Evolutionary conservation across 2,888 invertebrate species (phyloP), one percentile per base, ranked within the genome.

Genomic region (Corbicula japonica): DNA sequence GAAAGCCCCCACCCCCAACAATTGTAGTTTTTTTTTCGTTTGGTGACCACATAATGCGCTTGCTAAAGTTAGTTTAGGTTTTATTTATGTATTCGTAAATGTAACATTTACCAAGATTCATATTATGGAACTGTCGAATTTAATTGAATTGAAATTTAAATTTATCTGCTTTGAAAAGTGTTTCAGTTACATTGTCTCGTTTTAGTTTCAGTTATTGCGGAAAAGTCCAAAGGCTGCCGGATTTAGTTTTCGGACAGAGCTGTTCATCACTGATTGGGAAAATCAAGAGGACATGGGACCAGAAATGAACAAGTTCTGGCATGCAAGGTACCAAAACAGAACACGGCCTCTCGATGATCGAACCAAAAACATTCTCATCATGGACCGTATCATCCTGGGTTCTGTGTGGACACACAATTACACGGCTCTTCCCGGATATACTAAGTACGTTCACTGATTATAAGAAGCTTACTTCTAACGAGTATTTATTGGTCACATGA

Each of bases 351-450:
- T 72, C 26, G 63, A 50, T 2, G 72, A 72, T 52, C 62, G 72
- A 23, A 54, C 54, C 1, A 72, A 72, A 35, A 72, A 32, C 10
- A 54, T 72, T 1, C 21, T 72, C 0, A 46, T 54, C 5, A 63
- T 46, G 41, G 56, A 72, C 28, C 38, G 72, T 2, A 44, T 72
- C 41, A 61, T 72, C 18, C 46, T 72, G 8, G 62, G 63, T 1
- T 72, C 72, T 32, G 72, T 72, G 4, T 72, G 72, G 72, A 72
- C 72, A 5, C 72, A 72, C 44, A 72, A 72, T 23, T 72, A 72
- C 44, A 72, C 72, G 0, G 44, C 54, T 8, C 44, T 44, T 30
- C 34, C 62, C 8, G 28, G 52, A 26, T 72, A 44, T 41, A 44
- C 63, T 21, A 72, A 63, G 72, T 72, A 71, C 61, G 60, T 44